Evolutionary conservation across 2,888 invertebrate genomes (phyloP), one percentile per base, ranked within the genome.

Genomic region (Pyrrhosoma nymphula): DNA sequence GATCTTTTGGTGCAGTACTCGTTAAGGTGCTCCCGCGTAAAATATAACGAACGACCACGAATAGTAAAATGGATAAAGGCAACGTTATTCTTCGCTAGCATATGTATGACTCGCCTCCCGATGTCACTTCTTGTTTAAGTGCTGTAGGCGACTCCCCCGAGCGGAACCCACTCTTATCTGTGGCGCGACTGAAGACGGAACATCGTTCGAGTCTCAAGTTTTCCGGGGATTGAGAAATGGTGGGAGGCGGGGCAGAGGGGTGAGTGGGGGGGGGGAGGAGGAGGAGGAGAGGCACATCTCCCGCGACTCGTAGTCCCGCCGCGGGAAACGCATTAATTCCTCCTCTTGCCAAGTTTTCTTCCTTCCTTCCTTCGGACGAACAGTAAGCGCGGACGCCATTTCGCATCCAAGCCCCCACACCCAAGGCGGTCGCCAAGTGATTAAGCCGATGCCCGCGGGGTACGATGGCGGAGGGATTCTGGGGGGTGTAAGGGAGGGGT

Each of bases 391-490:
- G 60, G 60, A 16, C 60, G 90, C 90, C 90, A 60, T 90, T 60
- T 63, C 35, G 91, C 35, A 20, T 2, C 47, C 47, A 47, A 47
- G 4, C 16, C 35, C 60, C 60, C 60, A 10, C 35, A 35, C 91
- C 39, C 30, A 35, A 91, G 35, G 35, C 60, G 91, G 60, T 63
- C 60, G 60, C 91, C 30, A 60, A 90, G 90, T 90, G 90, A 90
- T 90, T 90, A 90, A 56, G 60, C 60, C 56, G 90, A 60, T 91
- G 91, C 30, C 60, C 35, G 60, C n/a, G 35, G 56, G 56, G 35
- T 82, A 82, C 82, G 35, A 35, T 1, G 82, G 82, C 0, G 82
- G 82, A 82, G 82, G 82, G 35, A 35, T 23, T 23, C 47, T 23
- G 69, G 69, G n/a, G 8, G 69, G 69, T 0, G 69, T n/a, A n/a